Conservation (phyloP, 1,140 invertebrate species). For the Diachasmimorpha longicaudata region DNA sequence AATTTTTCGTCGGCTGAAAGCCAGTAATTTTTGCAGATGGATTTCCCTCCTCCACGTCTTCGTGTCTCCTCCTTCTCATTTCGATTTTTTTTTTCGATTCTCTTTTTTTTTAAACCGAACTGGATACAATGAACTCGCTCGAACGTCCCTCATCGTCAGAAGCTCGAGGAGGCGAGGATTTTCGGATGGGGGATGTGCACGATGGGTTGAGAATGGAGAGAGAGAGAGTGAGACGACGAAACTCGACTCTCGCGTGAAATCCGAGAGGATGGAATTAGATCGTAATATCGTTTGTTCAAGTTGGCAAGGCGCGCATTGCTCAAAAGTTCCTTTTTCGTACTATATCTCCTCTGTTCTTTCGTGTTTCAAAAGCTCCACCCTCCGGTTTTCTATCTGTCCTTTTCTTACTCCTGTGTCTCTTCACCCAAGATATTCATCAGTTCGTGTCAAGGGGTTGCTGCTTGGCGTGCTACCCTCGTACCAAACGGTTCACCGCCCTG, state of each 20-base stretch:
- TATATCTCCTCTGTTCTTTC: not conserved
- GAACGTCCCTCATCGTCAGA: not conserved
- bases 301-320: slow-evolving; percentile 8
- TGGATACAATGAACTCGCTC: not conserved
- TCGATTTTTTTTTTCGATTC: not conserved
- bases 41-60: not conserved
- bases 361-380: slow-evolving; percentile 10
- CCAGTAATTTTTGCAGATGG: not conserved
- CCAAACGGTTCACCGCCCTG: slow-evolving; percentile 40
- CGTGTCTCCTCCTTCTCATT: not conserved
- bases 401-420: not conserved
- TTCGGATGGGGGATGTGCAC: not conserved
- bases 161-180: not conserved
- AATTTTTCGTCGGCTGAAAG: not conserved
- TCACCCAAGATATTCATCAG: slow-evolving; percentile 42
- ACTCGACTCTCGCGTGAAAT: slow-evolving; percentile 35
- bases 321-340: slow-evolving; percentile 6
- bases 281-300: slow-evolving; percentile 32
- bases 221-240: not conserved
- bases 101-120: not conserved
- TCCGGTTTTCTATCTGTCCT: not conserved
- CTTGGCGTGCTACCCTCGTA: slow-evolving; percentile 34
- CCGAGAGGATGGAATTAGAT: slow-evolving; percentile 44
- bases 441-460: slow-evolving; percentile 43
- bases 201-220: not conserved